Evolutionary conservation across 2,888 invertebrate species (phyloP).

Genomic region (Hyposoter dolosus): DNA sequence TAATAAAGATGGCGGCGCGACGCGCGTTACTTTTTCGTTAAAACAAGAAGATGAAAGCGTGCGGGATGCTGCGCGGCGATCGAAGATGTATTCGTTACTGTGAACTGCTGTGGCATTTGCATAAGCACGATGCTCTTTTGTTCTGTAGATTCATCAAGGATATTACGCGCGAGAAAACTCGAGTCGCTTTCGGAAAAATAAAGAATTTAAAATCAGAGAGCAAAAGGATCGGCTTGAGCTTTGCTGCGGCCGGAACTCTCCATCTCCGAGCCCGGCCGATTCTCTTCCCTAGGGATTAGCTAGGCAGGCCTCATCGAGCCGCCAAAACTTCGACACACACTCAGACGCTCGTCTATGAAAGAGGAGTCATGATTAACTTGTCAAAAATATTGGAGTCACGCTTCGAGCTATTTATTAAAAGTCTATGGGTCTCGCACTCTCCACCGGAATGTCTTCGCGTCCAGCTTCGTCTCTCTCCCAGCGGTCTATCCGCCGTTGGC

Average conservation of each 20-base stretch:
- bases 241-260: conserved; percentile 58
- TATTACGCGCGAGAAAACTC: conserved; percentile 29
- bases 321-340: conserved; percentile 46
- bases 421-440: conserved; percentile 35
- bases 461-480: conserved; percentile 11
- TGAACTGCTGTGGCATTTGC: conserved; percentile 75
- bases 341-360: conserved; percentile 30
- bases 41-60: conserved; percentile 52
- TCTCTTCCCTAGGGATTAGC: conserved; percentile 75
- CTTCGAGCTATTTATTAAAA: conserved; percentile 81
- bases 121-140: conserved; percentile 79
- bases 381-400: conserved; percentile 83
- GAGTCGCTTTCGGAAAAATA: conserved; percentile 10
- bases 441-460: conserved; percentile 40
- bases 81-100: conserved; percentile 23
- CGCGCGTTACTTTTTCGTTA: conserved; percentile 43
- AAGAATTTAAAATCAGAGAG: conserved; percentile 32
- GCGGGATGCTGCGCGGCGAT: neutral
- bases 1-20: conserved; percentile 63
- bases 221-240: conserved; percentile 6
- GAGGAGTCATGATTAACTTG: conserved; percentile 81
- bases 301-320: conserved; percentile 51
- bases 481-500: conserved; percentile 24
- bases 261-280: conserved; percentile 56
- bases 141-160: conserved; percentile 80